Evolutionary conservation across 2,888 invertebrate species (phyloP).

Genomic region (Aphodius sticticus): DNA sequence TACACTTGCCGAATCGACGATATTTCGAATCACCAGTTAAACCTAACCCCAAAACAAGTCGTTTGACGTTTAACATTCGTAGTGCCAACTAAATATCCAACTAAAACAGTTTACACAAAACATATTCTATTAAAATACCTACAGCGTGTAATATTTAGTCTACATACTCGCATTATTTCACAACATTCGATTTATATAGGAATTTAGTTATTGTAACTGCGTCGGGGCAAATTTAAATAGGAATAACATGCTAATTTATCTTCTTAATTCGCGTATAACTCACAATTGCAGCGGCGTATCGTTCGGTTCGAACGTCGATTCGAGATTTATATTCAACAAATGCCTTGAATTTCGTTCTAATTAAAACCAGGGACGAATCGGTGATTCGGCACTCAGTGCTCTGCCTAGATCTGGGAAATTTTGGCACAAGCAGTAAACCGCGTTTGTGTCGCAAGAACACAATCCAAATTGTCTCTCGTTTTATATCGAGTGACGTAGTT

Average conservation of each 20-base stretch:
- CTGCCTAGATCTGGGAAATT: not conserved
- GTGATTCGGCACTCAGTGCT: slow-evolving; percentile 6
- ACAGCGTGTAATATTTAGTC: not conserved
- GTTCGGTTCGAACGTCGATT: not conserved
- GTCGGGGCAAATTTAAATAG: not conserved
- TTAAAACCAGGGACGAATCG: slow-evolving; percentile 15
- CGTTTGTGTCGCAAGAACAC: not conserved
- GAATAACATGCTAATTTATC: not conserved
- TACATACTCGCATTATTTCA: not conserved
- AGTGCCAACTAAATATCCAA: no score
- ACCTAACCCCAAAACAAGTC: not conserved
- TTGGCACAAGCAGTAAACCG: not conserved
- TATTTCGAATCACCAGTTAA: not conserved
- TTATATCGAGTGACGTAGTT: not conserved
- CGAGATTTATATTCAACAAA: slow-evolving; percentile 17
- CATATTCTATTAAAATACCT: not conserved
- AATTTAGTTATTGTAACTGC: not conserved
- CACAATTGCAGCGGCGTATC: not conserved
- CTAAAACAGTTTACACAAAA: no score
- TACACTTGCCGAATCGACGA: no score
- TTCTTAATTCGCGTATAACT: not conserved
- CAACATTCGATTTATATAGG: not conserved
- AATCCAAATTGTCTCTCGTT: not conserved
- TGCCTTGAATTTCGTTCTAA: slow-evolving; percentile 23
- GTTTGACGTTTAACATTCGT: not conserved